A percentile compares a stretch with the other conserved stretches of the same genome.
These are phyloP conservation scores for Mylabris phalerata DNA, from an alignment of 1,140 invertebrate genomes.

Conservation along the genomic window DNA sequence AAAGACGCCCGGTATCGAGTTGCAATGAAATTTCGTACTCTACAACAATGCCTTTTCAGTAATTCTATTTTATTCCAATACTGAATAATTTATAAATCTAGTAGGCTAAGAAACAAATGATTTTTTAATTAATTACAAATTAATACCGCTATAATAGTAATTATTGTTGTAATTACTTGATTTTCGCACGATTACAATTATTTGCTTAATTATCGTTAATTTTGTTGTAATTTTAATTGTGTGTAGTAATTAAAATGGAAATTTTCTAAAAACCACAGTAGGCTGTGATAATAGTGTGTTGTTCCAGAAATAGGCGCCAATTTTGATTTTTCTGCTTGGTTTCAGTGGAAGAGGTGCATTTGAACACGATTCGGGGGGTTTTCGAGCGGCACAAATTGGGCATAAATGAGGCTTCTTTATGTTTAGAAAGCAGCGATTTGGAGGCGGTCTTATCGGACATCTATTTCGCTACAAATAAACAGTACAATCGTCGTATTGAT, in stretches of 20 bases:
- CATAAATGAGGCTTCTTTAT: constrained; percentile 50
- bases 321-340: constrained; percentile 23
- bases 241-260: too few relatives aligned
- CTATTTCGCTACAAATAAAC: constrained; percentile 56
- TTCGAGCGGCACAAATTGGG: constrained; percentile 57
- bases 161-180: too few relatives aligned
- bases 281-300: background rate
- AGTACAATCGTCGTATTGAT: constrained; percentile 48
- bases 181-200: too few relatives aligned
- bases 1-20: constrained; percentile 76
- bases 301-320: too few relatives aligned
- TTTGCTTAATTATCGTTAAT: too few relatives aligned
- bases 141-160: too few relatives aligned
- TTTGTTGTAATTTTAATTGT: too few relatives aligned
- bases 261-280: too few relatives aligned
- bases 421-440: constrained; percentile 51
- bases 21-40: constrained; percentile 67
- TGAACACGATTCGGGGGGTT: constrained; percentile 47
- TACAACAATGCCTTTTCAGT: constrained; percentile 62
- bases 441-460: constrained; percentile 57
- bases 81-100: too few relatives aligned
- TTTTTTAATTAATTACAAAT: too few relatives aligned
- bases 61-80: constrained; percentile 13
- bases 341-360: constrained; percentile 54
- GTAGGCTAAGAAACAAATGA: too few relatives aligned